Evolutionary conservation across 2,797 vertebrate species (phyloP).

Genomic region (Xenops minutus): DNA sequence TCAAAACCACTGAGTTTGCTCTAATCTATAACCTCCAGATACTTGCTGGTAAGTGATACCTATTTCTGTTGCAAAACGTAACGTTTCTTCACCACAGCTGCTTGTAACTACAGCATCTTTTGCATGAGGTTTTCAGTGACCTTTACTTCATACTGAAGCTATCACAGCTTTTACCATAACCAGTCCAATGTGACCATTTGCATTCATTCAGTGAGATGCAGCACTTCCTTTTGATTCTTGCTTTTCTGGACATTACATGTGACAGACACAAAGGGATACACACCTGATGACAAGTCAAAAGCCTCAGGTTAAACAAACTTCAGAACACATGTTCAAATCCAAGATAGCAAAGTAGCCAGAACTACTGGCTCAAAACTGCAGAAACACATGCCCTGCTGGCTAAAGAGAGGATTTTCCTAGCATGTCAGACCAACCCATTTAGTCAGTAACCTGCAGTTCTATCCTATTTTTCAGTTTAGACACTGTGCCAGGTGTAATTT

Average conservation of each 20-base stretch:
- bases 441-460: not conserved
- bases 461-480: not conserved
- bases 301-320: not conserved
- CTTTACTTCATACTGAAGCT: not conserved
- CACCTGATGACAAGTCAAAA: not conserved
- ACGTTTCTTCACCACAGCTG: not conserved
- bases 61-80: not conserved
- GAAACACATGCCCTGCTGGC: accelerated
- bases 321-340: not conserved
- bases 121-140: not conserved
- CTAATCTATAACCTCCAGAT: not conserved
- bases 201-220: not conserved
- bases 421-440: not conserved
- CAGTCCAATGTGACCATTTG: not conserved
- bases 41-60: not conserved
- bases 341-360: not conserved
- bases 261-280: not conserved
- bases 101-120: not conserved
- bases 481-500: not conserved
- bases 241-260: not conserved
- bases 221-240: not conserved
- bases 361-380: not conserved
- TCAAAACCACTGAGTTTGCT: not conserved
- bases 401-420: not conserved
- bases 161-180: not conserved